Evolutionary conservation across 2,888 invertebrate species (phyloP), one percentile per base, ranked within the genome.

Genomic region (Stenurella melanura): DNA sequence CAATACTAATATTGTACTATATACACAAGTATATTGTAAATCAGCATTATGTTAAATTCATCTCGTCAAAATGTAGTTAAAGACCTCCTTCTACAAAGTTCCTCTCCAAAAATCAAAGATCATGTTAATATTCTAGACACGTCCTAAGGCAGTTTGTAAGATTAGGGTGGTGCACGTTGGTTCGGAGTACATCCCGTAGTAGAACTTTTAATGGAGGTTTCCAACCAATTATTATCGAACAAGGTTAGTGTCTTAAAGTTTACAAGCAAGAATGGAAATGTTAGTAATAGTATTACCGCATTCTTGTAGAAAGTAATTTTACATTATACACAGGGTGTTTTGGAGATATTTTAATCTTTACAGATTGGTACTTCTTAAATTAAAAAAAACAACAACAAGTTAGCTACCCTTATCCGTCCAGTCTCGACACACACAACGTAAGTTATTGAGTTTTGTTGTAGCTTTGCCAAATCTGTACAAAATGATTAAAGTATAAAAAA

Each of bases 141-240:
- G 70, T 70, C 60, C 60, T 15, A 9, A 42, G 70, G 42, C 70
- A 60, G 70, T 70, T 70, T 69, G 34, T 38, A 21, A 70, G 60
- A 70, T n/a, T 58, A 60, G 58, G 34, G 69, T 69, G 69, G 54
- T 38, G 17, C 34, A 11, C 69, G 56, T 42, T 21, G 42, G 60
- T 30, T 30, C 17, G 11, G 69, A 18, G 17, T 69, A 69, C 69
- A 19, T 57, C 34, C 19, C 60, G 42, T 60, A n/a, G 30, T 56
- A 18, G 70, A 60, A 70, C 19, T 70, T 70, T 70, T 70, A 70
- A 70, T 58, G 58, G 70, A 50, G 26, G 21, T 34, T 50, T 26
- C 38, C 42, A 58, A 60, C 70, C 58, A 70, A 70, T 70, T 70
- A 70, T 60, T 60, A 60, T 42, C 30, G 69, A 69, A 69, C 70